phyloP scores from a whole-genome alignment of 1,140 invertebrate species.

The Tigriopus japonicus region DNA sequence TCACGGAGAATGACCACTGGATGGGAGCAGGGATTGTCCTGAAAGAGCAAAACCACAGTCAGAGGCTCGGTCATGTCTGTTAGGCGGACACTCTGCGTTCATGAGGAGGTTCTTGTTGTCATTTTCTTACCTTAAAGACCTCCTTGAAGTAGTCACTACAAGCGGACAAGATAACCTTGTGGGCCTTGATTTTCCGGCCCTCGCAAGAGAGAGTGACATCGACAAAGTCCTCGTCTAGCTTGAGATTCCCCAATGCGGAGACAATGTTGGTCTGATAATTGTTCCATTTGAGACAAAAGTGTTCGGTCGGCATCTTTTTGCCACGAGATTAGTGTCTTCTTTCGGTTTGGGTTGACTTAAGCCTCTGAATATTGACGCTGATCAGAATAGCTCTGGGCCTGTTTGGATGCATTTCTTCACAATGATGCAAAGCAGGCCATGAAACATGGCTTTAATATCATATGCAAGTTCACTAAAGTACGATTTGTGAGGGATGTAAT shows the following conservation, averaged over 20 bases:
- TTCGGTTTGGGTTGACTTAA: too few relatives aligned
- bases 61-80: background rate
- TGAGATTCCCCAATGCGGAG: conserved; percentile 23
- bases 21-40: conserved; percentile 34
- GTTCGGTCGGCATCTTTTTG: conserved; percentile 20
- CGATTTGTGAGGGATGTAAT: too few relatives aligned
- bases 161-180: conserved; percentile 30
- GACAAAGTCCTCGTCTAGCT: conserved; percentile 28
- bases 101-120: background rate
- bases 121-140: conserved; percentile 41
- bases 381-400: too few relatives aligned
- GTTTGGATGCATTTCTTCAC: too few relatives aligned
- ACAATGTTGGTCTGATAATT: conserved; percentile 32
- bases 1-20: conserved; percentile 34
- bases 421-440: too few relatives aligned
- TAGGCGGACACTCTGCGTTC: background rate
- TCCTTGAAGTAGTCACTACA: conserved; percentile 39
- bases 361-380: too few relatives aligned
- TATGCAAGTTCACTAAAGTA: too few relatives aligned
- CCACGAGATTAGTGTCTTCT: too few relatives aligned
- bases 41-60: conserved; percentile 21
- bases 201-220: conserved; percentile 28
- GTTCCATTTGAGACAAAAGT: conserved; percentile 37
- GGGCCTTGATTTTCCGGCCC: conserved; percentile 25
- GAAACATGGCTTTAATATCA: too few relatives aligned